Conservation (phyloP, 2,888 invertebrate species). For the Sarcophaga subvicina region DNA sequence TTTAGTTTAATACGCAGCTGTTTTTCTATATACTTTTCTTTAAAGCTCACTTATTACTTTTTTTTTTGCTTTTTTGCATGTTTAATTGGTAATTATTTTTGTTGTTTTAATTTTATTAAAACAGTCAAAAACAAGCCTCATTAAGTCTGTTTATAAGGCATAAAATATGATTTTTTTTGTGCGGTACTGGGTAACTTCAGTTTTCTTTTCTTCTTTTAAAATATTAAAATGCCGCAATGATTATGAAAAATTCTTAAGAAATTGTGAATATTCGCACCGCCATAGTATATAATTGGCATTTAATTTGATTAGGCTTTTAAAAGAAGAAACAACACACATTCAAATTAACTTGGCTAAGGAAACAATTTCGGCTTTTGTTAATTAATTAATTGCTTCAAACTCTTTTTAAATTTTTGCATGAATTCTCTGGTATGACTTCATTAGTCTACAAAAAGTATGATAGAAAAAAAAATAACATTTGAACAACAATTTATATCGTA, state of each 20-base stretch:
- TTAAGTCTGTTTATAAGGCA: constrained; percentile 39
- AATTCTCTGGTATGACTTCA: constrained; percentile 35
- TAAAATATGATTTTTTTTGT: not conserved
- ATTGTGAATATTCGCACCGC: not conserved
- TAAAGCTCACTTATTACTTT: not conserved
- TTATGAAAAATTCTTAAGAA: not conserved
- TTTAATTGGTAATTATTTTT: constrained; percentile 11
- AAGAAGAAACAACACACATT: not conserved
- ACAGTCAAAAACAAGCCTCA: constrained; percentile 25
- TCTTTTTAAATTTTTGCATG: not conserved
- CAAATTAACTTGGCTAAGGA: constrained; percentile 40
- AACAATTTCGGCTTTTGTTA: constrained; percentile 23
- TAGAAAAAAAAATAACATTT: not conserved
- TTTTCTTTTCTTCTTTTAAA: too few species aligned
- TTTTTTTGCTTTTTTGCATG: not conserved
- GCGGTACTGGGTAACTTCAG: too few species aligned
- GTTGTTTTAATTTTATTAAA: not conserved
- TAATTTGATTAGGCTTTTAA: not conserved
- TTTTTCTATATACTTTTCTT: not conserved
- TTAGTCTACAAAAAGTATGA: not conserved
- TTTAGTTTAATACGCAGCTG: not conserved
- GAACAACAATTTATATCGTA: constrained; percentile 33
- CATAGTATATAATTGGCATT: not conserved
- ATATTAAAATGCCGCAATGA: not conserved
- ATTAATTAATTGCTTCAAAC: constrained; percentile 33